phyloP scores from a whole-genome alignment of 2,888 invertebrate species.

The Synanthedon myopaeformis region DNA sequence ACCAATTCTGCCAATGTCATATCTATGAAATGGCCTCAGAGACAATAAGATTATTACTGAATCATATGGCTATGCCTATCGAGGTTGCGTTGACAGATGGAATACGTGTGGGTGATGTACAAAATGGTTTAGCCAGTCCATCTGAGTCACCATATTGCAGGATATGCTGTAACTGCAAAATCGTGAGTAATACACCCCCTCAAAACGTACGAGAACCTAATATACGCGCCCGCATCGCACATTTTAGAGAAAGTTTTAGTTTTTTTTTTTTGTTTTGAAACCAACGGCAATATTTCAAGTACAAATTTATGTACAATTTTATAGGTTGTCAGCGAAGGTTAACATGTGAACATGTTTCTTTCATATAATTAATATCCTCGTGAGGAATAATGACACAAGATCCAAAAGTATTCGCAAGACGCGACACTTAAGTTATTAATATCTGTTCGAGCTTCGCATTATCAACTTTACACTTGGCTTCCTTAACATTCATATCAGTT shows the following conservation, averaged over 20 bases:
- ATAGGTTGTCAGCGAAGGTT: background rate
- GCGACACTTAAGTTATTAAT: constrained; percentile 7
- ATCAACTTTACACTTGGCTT: constrained; percentile 6
- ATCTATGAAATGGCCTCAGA: too few relatives aligned
- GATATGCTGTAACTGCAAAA: constrained; percentile 23
- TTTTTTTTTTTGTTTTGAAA: too few relatives aligned
- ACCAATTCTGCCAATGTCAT: too few relatives aligned
- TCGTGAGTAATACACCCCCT: constrained; percentile 37
- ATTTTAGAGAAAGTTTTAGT: background rate
- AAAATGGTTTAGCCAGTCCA: constrained; percentile 12
- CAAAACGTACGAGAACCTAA: background rate
- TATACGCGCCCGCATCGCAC: background rate
- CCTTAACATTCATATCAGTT: constrained; percentile 15
- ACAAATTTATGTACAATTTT: too few relatives aligned
- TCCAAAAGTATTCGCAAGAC: background rate
- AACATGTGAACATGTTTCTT: background rate
- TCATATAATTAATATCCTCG: background rate
- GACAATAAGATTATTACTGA: too few relatives aligned
- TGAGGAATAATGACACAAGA: background rate
- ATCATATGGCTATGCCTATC: too few relatives aligned
- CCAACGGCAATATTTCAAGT: too few relatives aligned
- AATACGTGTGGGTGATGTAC: constrained; percentile 25
- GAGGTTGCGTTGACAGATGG: constrained; percentile 1
- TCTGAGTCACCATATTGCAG: constrained; percentile 26
- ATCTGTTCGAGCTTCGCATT: constrained; percentile 7